Evolutionary conservation across 2,113 vertebrate genomes (phyloP).

Genomic region (Ictidomys tridecemlineatus): DNA sequence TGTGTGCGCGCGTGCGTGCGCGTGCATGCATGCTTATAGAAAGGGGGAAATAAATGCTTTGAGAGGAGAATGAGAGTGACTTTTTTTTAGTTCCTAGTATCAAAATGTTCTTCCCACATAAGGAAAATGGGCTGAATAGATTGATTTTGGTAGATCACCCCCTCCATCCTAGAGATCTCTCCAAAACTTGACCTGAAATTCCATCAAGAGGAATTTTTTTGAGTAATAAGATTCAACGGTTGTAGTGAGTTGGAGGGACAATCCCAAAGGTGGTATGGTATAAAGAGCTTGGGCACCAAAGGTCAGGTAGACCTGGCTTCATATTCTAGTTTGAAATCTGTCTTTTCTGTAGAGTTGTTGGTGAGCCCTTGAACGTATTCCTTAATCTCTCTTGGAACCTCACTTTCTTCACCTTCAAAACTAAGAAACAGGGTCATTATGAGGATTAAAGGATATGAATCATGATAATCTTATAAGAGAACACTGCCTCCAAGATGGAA

Average conservation of each 20-base stretch:
- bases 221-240: background rate
- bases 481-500: background rate
- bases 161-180: conserved; percentile 36
- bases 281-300: conserved; percentile 41
- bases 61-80: conserved; percentile 5
- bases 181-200: conserved; percentile 52
- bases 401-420: conserved; percentile 42
- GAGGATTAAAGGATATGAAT: conserved; percentile 26
- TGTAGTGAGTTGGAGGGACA: background rate
- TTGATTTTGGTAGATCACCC: conserved; percentile 54
- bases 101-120: background rate
- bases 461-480: conserved; percentile 38
- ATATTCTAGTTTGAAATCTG: conserved; percentile 52
- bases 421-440: conserved; percentile 33
- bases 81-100: background rate
- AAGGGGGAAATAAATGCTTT: background rate
- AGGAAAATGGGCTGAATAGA: background rate
- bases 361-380: conserved; percentile 17
- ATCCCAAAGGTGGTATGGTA: background rate
- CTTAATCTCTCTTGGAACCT: conserved; percentile 48
- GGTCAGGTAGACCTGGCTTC: conserved; percentile 49
- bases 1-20: background rate
- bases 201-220: conserved; percentile 48
- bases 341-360: conserved; percentile 32
- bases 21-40: background rate